Evolutionary conservation across 30 jellyfish, hydroid and myxozoan genomes (phyloP), one percentile per base, ranked within the genome.

Genomic region (Euphysa ruthae): DNA sequence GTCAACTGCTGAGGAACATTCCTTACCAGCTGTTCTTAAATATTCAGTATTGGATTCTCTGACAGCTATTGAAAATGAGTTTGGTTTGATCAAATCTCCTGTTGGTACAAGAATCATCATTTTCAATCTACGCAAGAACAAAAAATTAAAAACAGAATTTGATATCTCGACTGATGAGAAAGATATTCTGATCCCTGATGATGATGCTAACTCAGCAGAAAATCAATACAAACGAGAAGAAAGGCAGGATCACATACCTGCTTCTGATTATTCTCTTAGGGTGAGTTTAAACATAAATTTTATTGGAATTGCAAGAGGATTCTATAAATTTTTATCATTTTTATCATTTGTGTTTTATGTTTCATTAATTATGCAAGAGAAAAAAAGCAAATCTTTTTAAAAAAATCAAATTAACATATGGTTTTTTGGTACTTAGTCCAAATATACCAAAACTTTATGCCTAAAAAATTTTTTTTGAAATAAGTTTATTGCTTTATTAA

Each of bases 191-290:
- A 86, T 86, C 14, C 96, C 96, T 0, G 93, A 77, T 61, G 96
- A 86, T 73, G 73, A 35, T 28, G 68, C 62, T 15, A 82, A 73
- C 71, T 80, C 96, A 1, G 96, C 80, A 63, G 96, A 71, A 42
- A 49, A 87, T 44, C 43, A 61, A 58, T 86, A 75, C 38, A 86
- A 79, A 43, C 61, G 93, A 69, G 96, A 86, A 63, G 94, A 86
- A 29, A 42, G 96, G 29, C 96, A 86, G 58, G 85, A 86, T 32
- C 96, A 86, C 49, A 86, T 86, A 6, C 96, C 96, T 10, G 94
- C 93, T 18, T 86, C 96, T 0, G 96, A 86, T 74, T 78, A 86
- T 74, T 86, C 96, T 15, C 79, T 86, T 20, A 73, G 96, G 86
- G 96, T 86, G 55, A 25, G n/a, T n/a, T n/a, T n/a, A n/a, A n/a